Evolutionary conservation across 2,888 invertebrate genomes (phyloP).

Genomic region (Cosmia trapezina): DNA sequence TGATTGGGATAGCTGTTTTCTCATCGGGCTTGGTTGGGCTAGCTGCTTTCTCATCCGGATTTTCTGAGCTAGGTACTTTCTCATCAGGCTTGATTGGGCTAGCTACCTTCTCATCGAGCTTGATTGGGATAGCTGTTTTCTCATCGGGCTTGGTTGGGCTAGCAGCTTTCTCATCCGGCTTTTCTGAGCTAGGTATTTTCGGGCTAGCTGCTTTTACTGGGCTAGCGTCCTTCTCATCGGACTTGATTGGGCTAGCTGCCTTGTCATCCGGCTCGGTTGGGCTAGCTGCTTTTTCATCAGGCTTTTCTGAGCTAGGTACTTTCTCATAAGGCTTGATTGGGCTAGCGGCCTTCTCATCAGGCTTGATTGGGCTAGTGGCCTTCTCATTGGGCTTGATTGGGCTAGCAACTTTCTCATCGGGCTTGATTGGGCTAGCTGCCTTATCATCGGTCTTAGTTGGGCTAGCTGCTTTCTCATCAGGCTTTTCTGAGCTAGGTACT

Average conservation of each 20-base stretch:
- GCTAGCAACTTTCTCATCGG: neutral
- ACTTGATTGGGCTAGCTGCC: neutral
- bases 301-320: neutral
- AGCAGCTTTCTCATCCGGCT: neutral
- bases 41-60: neutral
- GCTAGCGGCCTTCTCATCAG: neutral
- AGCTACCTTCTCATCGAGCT: fast-evolving
- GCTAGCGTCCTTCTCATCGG: neutral
- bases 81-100: neutral
- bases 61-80: neutral
- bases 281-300: neutral
- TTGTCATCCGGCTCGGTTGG: neutral
- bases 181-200: conserved; percentile 6
- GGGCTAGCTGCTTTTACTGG: neutral
- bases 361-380: too few species aligned
- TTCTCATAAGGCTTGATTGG: too few species aligned
- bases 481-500: neutral
- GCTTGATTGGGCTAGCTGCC: conserved; percentile 16
- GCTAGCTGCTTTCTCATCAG: neutral
- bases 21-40: conserved; percentile 24
- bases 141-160: neutral
- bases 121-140: neutral
- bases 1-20: neutral
- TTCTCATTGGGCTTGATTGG: neutral
- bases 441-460: neutral